Percentiles rank a stretch among this genome's conserved stretches.
These are phyloP conservation scores for Buceros bicornis DNA, from an alignment of 2,797 vertebrate genomes.

Conservation along the genomic window DNA sequence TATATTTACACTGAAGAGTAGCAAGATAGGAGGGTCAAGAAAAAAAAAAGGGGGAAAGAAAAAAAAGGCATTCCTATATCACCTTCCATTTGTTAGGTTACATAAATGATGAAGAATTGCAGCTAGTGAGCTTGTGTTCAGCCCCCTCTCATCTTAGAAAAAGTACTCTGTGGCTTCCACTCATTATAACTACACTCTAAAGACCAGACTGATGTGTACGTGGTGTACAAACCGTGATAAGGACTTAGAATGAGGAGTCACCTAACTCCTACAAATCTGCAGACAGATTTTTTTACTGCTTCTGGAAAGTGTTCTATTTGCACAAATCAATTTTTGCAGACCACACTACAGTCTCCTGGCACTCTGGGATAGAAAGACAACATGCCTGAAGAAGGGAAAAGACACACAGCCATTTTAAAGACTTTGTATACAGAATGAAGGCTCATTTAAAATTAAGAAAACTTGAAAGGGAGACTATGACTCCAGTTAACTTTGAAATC, in stretches of 20 bases:
- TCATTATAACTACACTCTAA: not conserved
- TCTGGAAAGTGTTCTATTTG: not conserved
- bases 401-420: not conserved
- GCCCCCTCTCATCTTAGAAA: not conserved
- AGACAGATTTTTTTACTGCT: not conserved
- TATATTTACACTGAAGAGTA: not conserved
- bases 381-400: not conserved
- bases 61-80: not conserved
- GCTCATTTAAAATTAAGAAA: not conserved
- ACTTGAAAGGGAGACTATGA: not conserved
- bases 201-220: not conserved
- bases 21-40: not conserved
- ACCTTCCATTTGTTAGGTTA: not conserved
- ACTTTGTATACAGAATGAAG: not conserved
- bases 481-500: not conserved
- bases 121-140: not conserved
- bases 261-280: not conserved
- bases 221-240: not conserved
- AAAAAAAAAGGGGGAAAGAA: rapidly evolving
- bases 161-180: not conserved
- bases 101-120: not conserved
- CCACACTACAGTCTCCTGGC: not conserved
- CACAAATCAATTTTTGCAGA: not conserved
- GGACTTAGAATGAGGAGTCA: not conserved
- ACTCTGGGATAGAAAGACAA: not conserved